Evolutionary conservation across 2,113 vertebrate species (phyloP).

Genomic region (Phaetusa simplex): DNA sequence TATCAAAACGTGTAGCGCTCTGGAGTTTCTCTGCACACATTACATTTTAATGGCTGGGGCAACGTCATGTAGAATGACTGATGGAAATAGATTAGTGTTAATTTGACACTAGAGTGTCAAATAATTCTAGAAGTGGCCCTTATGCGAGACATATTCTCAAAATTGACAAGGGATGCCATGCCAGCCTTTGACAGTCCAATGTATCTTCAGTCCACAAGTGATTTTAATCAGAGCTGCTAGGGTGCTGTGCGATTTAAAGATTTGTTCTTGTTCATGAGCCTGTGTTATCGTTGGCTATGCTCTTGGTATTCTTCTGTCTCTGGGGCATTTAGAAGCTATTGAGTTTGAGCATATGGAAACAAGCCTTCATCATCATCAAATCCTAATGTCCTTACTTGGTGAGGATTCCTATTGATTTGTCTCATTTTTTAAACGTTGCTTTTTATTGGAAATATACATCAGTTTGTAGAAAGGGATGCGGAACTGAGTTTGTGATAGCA

Average conservation of each 20-base stretch:
- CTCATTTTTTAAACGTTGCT: not conserved
- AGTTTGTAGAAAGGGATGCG: not conserved
- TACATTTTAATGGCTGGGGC: constrained; percentile 14
- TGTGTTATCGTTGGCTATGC: not conserved
- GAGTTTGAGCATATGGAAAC: not conserved
- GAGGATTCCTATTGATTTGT: not conserved
- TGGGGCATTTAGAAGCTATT: not conserved
- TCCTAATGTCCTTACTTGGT: not conserved
- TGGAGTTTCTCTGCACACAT: not conserved
- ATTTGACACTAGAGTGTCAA: not conserved
- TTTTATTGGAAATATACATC: not conserved
- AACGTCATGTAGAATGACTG: not conserved
- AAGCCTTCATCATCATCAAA: not conserved
- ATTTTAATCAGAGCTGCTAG: not conserved
- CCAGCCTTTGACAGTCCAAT: not conserved
- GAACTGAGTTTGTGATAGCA: not conserved
- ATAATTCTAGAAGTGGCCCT: not conserved
- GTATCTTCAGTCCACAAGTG: not conserved
- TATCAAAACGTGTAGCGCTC: not conserved
- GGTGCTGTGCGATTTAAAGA: not conserved
- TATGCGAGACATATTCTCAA: not conserved
- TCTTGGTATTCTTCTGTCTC: not conserved
- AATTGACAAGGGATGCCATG: not conserved
- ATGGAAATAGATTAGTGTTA: not conserved
- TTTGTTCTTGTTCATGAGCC: not conserved